A percentile compares a stretch with the other conserved stretches of the same genome.
Conservation (phyloP, 2,888 invertebrate species). For the Drosophila falleni region DNA sequence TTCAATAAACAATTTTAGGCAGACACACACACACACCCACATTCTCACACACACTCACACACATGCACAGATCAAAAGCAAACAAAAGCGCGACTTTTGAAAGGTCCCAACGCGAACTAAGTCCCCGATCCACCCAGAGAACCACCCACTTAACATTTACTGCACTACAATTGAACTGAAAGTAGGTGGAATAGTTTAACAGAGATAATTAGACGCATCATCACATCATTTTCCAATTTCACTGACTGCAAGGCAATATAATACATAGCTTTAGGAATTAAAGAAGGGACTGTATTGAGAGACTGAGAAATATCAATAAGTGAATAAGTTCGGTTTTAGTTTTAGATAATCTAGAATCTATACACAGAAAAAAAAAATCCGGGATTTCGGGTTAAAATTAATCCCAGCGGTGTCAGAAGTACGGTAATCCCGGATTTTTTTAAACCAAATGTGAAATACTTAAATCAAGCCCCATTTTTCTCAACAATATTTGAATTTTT, state of each 20-base stretch:
- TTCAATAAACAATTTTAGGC: slow-evolving; percentile 75
- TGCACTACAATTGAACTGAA: slow-evolving; percentile 28
- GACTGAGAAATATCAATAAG: not conserved
- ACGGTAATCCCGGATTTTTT: too few species aligned
- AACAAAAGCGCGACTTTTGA: slow-evolving; percentile 56
- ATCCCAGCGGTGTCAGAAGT: too few species aligned
- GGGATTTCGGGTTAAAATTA: too few species aligned
- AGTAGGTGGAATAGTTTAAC: slow-evolving; percentile 25
- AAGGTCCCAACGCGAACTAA: slow-evolving; percentile 44
- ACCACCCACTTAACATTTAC: slow-evolving; percentile 13
- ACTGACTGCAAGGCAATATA: not conserved
- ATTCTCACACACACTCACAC: slow-evolving; percentile 8
- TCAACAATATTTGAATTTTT: too few species aligned
- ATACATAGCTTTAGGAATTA: not conserved
- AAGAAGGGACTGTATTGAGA: too few species aligned
- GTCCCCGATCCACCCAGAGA: slow-evolving; percentile 1
- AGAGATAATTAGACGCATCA: slow-evolving; percentile 15
- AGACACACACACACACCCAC: slow-evolving; percentile 30
- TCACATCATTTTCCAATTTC: slow-evolving; percentile 15
- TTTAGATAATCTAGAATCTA: not conserved
- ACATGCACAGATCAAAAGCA: slow-evolving; percentile 48
- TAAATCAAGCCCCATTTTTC: too few species aligned
- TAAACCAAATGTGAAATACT: too few species aligned
- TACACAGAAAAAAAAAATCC: too few species aligned
- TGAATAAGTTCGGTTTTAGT: not conserved